Evolutionary conservation across 2,113 vertebrate species (phyloP).

Genomic region (Nibea coibor): DNA sequence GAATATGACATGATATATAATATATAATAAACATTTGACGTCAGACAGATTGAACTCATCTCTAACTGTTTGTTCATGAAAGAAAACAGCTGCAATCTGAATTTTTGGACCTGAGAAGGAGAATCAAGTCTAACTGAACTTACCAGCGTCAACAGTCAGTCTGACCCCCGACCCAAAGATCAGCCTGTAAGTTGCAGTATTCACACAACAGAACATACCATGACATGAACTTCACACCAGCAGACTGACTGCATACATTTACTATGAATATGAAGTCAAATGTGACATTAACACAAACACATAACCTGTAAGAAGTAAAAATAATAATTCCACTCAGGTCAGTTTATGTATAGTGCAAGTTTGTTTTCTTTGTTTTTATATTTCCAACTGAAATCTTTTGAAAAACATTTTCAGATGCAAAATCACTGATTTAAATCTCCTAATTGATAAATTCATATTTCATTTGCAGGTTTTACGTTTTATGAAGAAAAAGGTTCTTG

Average conservation of each 20-base stretch:
- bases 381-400: not conserved
- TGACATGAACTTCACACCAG: slow-evolving; percentile 4
- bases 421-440: no score
- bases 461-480: no score
- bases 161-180: slow-evolving; percentile 33
- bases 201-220: slow-evolving; percentile 5
- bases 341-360: no score
- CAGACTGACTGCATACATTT: no score
- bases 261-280: no score
- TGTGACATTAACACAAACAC: no score
- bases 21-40: not conserved
- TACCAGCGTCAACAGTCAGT: slow-evolving; percentile 25
- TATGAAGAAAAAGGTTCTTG: no score
- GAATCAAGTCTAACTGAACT: slow-evolving; percentile 4
- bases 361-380: not conserved
- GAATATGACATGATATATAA: no score
- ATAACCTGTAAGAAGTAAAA: not conserved
- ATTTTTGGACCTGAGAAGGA: not conserved
- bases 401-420: no score
- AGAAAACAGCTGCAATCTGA: not conserved
- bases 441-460: no score
- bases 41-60: not conserved
- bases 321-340: no score
- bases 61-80: not conserved
- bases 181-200: slow-evolving; percentile 9